phyloP scores from a whole-genome alignment of 2,113 vertebrate genomes.

The Rhagologus leucostigma region DNA sequence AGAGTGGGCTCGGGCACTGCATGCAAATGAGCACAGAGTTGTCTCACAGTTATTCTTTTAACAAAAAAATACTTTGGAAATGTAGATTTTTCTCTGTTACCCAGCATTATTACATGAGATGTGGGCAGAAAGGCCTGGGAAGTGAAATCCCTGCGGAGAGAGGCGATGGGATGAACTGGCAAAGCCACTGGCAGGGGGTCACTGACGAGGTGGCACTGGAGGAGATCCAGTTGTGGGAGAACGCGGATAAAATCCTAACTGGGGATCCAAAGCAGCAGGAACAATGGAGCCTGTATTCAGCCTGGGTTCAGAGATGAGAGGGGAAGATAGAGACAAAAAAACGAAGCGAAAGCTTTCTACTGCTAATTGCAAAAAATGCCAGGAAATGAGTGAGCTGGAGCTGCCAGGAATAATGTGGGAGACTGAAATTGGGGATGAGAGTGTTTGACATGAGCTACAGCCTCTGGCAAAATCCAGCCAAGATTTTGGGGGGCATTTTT shows the following conservation, averaged over 20 bases:
- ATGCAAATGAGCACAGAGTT: not conserved
- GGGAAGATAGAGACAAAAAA: constrained; percentile 21
- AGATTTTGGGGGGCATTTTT: not conserved
- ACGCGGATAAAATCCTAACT: not conserved
- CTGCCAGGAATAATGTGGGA: constrained; percentile 16
- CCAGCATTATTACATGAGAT: accelerated
- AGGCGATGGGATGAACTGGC: not conserved
- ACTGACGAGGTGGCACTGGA: not conserved
- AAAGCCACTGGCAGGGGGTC: not conserved
- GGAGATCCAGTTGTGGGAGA: not conserved
- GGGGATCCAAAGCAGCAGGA: not conserved
- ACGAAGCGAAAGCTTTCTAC: constrained; percentile 26
- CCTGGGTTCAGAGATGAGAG: not conserved
- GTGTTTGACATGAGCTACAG: not conserved
- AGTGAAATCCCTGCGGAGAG: not conserved
- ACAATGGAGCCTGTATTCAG: constrained; percentile 24
- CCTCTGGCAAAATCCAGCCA: not conserved
- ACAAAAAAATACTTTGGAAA: not conserved
- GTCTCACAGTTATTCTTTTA: accelerated
- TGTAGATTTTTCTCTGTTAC: not conserved
- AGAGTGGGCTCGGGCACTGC: not conserved
- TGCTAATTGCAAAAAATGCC: constrained; percentile 36
- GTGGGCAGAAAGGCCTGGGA: not conserved
- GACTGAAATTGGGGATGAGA: not conserved
- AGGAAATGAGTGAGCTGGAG: constrained; percentile 25